Evolutionary conservation across 2,888 invertebrate species (phyloP), one percentile per base, ranked within the genome.

Genomic region (Plusia festucae): DNA sequence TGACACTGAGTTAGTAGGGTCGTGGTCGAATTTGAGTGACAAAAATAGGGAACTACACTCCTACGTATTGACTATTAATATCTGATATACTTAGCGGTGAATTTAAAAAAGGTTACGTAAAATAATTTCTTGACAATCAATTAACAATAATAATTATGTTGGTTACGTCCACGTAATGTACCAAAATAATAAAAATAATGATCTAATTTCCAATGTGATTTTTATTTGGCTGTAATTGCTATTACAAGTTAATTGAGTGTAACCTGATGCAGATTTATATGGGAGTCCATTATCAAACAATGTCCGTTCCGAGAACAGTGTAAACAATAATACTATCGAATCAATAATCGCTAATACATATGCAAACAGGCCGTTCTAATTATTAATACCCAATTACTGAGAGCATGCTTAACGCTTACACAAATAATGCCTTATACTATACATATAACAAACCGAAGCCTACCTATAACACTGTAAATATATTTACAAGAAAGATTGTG

Each of bases 381-480:
- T 56, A 60, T 58, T 52, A 73, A 60, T 60, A 60, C 4, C 18
- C 49, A 61, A 78, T 73, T 53, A 78, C 40, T 8, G n/a, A 15
- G 5, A 22, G n/a, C 27, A 24, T 27, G 44, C 9, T 22, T 30
- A 58, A 27, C 9, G 30, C 6, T 9, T 22, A 15, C 18, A 16
- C 20, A 34, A 30, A 8, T 30, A 30, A 27, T 30, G 2, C n/a
- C 24, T 16, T 7, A 9, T 46, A 24, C 9, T 16, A 1, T 30
- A 1, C 8, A 30, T 30, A 30, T 8, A 30, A 9, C 7, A 30
- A 9, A 9, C 30, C 9, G 24, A n/a, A n/a, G n/a, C n/a, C n/a
- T n/a, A n/a, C n/a, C n/a, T n/a, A n/a, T n/a, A n/a, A n/a, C n/a
- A n/a, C n/a, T n/a, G n/a, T n/a, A n/a, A n/a, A n/a, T n/a, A n/a